Percentiles rank a stretch among this genome's conserved stretches.
Evolutionary conservation across 2,888 invertebrate species (phyloP).

Genomic region (Crematogaster levior): DNA sequence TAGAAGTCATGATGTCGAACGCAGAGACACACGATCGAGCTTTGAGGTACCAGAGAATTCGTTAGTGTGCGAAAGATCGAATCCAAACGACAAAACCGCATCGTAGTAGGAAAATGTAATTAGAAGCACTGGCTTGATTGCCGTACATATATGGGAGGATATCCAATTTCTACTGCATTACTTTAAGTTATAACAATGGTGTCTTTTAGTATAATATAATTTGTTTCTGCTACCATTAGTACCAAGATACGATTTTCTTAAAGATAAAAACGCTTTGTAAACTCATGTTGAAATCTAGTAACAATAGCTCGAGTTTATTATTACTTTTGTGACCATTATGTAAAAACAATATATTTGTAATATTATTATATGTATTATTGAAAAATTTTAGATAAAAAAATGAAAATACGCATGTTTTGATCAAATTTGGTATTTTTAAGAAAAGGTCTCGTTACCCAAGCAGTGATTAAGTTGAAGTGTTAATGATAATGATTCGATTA

Average conservation of each 20-base stretch:
- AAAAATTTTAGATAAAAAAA: too few species aligned
- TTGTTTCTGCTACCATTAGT: neutral
- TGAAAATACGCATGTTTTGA: too few species aligned
- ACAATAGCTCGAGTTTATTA: too few species aligned
- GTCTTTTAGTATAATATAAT: neutral
- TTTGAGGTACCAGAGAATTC: constrained; percentile 16
- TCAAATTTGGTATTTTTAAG: neutral
- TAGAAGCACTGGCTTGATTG: neutral
- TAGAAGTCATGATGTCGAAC: constrained; percentile 49
- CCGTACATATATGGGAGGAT: neutral
- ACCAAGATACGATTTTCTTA: neutral
- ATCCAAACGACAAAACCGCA: neutral
- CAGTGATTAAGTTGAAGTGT: neutral
- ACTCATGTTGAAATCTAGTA: too few species aligned
- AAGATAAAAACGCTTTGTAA: neutral
- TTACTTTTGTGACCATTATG: neutral
- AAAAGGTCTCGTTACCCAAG: neutral
- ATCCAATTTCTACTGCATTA: neutral
- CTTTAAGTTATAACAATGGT: too few species aligned
- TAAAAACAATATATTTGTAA: too few species aligned
- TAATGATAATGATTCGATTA: neutral
- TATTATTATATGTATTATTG: too few species aligned
- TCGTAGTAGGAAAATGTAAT: constrained; percentile 13
- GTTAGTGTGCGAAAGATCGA: constrained; percentile 5
- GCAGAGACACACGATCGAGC: constrained; percentile 5